Conservation (phyloP, 2,113 vertebrate species). For the Etia nguti region DNA sequence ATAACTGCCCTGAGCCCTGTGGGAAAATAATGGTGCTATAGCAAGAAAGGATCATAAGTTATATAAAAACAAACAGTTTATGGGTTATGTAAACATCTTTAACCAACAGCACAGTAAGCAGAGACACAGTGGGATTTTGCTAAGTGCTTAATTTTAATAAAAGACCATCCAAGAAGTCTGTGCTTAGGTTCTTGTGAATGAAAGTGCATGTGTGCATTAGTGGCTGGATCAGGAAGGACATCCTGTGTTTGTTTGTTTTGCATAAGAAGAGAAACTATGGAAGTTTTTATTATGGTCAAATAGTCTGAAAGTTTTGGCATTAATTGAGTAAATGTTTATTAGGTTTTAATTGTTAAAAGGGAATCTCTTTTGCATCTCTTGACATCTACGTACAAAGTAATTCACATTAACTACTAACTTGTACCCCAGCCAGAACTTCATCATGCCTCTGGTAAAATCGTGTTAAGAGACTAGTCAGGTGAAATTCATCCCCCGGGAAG, state of each 20-base stretch:
- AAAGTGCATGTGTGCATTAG: not conserved
- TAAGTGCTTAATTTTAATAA: not conserved
- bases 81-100: not conserved
- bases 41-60: not conserved
- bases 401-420: not conserved
- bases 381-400: not conserved
- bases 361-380: rapidly evolving
- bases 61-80: not conserved
- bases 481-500: constrained; percentile 84
- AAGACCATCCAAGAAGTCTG: not conserved
- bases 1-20: not conserved
- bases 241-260: not conserved
- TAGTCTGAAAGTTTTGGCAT: not conserved
- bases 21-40: not conserved
- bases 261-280: not conserved
- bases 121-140: not conserved
- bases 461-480: constrained; percentile 79
- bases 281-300: not conserved
- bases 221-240: not conserved
- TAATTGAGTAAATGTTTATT: not conserved
- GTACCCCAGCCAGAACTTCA: not conserved
- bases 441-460: not conserved
- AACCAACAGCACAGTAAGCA: not conserved
- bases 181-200: not conserved
- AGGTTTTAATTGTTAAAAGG: not conserved